These are phyloP conservation scores for Struthio camelus DNA, from an alignment of 2,113 vertebrate genomes.

Conservation along the genomic window DNA sequence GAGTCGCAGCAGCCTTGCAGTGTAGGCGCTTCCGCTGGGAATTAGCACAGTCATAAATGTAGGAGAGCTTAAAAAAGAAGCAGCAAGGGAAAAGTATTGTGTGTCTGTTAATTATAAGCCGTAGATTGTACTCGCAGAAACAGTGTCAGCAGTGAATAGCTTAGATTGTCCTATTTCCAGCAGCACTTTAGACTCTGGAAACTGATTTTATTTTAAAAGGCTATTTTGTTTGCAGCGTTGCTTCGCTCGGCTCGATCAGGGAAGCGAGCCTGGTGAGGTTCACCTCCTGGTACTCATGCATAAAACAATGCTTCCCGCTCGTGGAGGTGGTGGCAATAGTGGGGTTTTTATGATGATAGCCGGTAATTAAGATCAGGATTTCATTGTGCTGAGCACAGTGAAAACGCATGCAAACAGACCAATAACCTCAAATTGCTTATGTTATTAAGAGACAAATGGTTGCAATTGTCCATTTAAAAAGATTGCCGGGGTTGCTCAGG, in stretches of 20 bases:
- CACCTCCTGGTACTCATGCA: slow-evolving; percentile 9
- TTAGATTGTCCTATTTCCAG: slow-evolving; percentile 49
- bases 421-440: slow-evolving; percentile 42
- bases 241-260: slow-evolving; percentile 32
- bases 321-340: neutral
- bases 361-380: slow-evolving; percentile 53
- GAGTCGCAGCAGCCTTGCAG: slow-evolving; percentile 16
- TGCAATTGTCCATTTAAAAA: slow-evolving; percentile 17
- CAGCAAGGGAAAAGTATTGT: neutral
- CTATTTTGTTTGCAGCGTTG: slow-evolving; percentile 42
- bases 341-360: slow-evolving; percentile 30
- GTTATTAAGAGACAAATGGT: slow-evolving; percentile 18
- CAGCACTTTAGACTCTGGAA: slow-evolving; percentile 51
- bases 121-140: slow-evolving; percentile 32
- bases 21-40: neutral
- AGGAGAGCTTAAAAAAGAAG: slow-evolving; percentile 49
- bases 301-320: slow-evolving; percentile 37
- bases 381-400: slow-evolving; percentile 37
- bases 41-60: slow-evolving; percentile 41
- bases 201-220: slow-evolving; percentile 61
- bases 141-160: slow-evolving; percentile 10
- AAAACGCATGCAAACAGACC: slow-evolving; percentile 56
- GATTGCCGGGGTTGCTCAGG: neutral
- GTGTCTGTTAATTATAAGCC: slow-evolving; percentile 2
- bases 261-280: slow-evolving; percentile 7